Evolutionary conservation across 2,797 vertebrate species (phyloP).

Genomic region (Mustela erminea): DNA sequence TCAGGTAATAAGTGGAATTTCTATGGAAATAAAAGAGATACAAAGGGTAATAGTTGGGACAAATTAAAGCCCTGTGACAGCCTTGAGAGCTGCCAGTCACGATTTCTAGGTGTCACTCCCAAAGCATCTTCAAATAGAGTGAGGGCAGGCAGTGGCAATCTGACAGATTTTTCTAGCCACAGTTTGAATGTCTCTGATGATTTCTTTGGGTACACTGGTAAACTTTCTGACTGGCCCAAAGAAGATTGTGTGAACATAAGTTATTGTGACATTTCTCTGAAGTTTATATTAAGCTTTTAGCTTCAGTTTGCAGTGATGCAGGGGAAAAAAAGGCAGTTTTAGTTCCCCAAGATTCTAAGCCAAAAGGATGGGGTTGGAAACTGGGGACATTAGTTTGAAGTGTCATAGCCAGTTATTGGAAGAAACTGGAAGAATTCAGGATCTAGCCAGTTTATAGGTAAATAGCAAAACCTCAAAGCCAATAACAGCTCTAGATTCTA

Average conservation of each 20-base stretch:
- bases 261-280: neutral
- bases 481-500: neutral
- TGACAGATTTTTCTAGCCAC: neutral
- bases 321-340: neutral
- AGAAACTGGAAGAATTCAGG: neutral
- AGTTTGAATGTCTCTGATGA: neutral
- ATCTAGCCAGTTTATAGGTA: neutral
- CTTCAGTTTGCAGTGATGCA: neutral
- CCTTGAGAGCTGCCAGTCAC: neutral
- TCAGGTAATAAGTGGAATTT: neutral
- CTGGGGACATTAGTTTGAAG: neutral
- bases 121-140: neutral
- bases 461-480: neutral
- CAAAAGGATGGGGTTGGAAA: neutral
- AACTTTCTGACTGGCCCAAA: neutral
- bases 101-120: neutral
- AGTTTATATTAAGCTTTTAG: neutral
- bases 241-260: neutral
- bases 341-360: neutral
- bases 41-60: neutral
- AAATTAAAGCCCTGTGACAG: neutral
- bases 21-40: neutral
- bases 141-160: neutral
- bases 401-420: neutral
- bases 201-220: neutral